These are phyloP conservation scores for Myotis brandtii DNA, from an alignment of 2,113 vertebrate genomes.

Conservation along the genomic window DNA sequence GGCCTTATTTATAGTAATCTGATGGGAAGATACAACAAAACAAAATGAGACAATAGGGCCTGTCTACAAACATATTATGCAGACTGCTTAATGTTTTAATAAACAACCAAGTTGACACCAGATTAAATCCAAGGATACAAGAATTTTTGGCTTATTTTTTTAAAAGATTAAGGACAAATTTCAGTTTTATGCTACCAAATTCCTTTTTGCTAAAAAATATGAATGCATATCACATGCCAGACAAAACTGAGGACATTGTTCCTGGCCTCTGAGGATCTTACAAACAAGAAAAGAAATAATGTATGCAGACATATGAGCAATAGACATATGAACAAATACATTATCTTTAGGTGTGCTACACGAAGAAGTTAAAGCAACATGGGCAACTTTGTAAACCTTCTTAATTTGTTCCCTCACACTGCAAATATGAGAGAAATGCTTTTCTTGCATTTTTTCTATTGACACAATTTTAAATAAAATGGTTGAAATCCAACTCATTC, in stretches of 20 bases:
- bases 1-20: background rate
- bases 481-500: background rate
- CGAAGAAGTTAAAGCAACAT: background rate
- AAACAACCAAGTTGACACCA: background rate
- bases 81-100: background rate
- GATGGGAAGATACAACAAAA: background rate
- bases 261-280: background rate
- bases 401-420: background rate
- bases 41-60: background rate
- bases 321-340: background rate
- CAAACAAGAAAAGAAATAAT: background rate
- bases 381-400: background rate
- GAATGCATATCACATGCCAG: background rate
- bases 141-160: background rate
- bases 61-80: background rate
- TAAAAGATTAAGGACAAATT: background rate
- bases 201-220: background rate
- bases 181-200: conserved; percentile 23
- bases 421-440: background rate
- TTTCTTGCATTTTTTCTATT: background rate
- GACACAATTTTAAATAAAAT: conserved; percentile 65
- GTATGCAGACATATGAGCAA: background rate
- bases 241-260: background rate
- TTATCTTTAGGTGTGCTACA: background rate
- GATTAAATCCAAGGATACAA: background rate